A percentile compares a stretch with the other conserved stretches of the same genome.
Evolutionary conservation across 2,888 invertebrate species (phyloP).

Genomic region (Sesia apiformis): DNA sequence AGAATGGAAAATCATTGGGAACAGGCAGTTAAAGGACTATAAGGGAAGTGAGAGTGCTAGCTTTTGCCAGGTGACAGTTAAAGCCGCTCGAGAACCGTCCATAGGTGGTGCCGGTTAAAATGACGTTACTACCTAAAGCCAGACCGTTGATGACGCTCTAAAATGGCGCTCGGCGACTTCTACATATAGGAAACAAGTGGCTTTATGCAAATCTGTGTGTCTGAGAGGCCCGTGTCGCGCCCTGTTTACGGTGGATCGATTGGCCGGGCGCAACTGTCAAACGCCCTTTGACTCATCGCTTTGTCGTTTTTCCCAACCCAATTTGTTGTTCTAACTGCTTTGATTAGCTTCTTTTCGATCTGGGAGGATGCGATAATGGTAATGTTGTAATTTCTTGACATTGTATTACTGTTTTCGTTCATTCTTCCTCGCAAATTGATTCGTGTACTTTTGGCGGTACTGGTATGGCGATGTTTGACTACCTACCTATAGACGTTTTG

Average conservation of each 20-base stretch:
- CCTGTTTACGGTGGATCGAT: slow-evolving; percentile 63
- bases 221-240: slow-evolving; percentile 32
- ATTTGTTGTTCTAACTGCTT: not conserved
- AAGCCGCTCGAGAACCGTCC: slow-evolving; percentile 40
- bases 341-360: not conserved
- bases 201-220: slow-evolving; percentile 15
- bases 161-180: slow-evolving; percentile 27
- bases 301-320: slow-evolving; percentile 17
- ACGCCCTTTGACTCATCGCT: slow-evolving; percentile 66
- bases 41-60: not conserved
- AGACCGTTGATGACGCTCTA: slow-evolving; percentile 33
- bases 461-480: no score
- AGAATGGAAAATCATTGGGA: slow-evolving; percentile 13
- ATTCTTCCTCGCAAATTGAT: no score
- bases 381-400: not conserved
- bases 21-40: not conserved
- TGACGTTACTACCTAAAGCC: slow-evolving; percentile 43
- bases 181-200: slow-evolving; percentile 30
- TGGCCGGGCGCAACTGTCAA: slow-evolving; percentile 65
- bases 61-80: slow-evolving; percentile 17
- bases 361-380: not conserved
- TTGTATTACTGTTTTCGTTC: no score
- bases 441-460: no score
- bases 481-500: no score
- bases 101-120: slow-evolving; percentile 56